Evolutionary conservation across 2,888 invertebrate species (phyloP).

Genomic region (Sesia apiformis): DNA sequence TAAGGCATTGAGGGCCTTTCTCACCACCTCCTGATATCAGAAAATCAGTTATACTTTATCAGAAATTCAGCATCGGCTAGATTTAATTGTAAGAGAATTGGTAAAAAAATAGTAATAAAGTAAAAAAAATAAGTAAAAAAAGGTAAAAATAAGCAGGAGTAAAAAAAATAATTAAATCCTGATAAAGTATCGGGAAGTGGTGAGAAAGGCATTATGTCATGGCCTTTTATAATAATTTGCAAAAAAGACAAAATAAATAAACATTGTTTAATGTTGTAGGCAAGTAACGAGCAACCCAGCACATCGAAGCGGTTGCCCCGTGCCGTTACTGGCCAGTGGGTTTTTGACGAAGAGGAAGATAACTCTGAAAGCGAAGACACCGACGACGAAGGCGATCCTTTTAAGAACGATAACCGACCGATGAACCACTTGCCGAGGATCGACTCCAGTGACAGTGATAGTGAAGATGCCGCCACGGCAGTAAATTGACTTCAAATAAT

Average conservation of each 20-base stretch:
- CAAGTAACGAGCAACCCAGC: conserved; percentile 53
- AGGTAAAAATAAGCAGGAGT: too few relatives aligned
- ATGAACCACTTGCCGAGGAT: conserved; percentile 70
- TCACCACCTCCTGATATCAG: too few relatives aligned
- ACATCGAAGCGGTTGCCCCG: conserved; percentile 87
- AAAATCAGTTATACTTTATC: too few relatives aligned
- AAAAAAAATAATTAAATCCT: too few relatives aligned
- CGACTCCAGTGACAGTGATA: conserved; percentile 73
- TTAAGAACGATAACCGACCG: conserved; percentile 58
- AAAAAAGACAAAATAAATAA: background rate
- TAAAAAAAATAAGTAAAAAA: too few relatives aligned
- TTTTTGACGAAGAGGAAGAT: conserved; percentile 93
- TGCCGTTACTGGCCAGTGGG: conserved; percentile 96
- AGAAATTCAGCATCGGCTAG: too few relatives aligned
- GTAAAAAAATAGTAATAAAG: too few relatives aligned
- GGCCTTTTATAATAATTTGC: too few relatives aligned
- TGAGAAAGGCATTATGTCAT: too few relatives aligned
- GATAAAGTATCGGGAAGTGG: too few relatives aligned
- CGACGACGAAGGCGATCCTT: conserved; percentile 20
- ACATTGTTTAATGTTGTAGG: conserved; percentile 20
- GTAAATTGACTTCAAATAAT: background rate
- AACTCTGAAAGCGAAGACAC: conserved; percentile 20
- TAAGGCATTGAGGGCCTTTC: too few relatives aligned
- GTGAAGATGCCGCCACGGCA: conserved; percentile 34
- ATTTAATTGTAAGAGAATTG: too few relatives aligned